These are phyloP conservation scores for Nannoperca australis DNA, from an alignment of 2,797 vertebrate genomes.

Conservation along the genomic window DNA sequence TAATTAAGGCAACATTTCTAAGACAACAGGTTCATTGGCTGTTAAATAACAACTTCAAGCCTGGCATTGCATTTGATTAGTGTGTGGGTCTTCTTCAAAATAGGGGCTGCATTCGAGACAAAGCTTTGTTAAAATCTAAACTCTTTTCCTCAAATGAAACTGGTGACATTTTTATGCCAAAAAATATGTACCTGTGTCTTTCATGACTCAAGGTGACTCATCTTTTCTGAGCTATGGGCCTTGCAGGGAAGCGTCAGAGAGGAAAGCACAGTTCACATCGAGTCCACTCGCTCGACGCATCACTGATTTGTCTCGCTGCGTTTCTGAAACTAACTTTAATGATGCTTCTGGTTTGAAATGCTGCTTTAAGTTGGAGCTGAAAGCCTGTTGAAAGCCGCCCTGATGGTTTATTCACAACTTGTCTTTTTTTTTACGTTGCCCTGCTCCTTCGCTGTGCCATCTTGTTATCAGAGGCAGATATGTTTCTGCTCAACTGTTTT, in stretches of 20 bases:
- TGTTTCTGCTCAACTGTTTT: not conserved
- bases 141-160: not conserved
- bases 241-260: not conserved
- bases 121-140: not conserved
- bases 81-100: not conserved
- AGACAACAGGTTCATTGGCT: not conserved
- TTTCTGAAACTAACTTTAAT: constrained; percentile 10
- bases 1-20: not conserved
- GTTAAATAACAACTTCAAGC: not conserved
- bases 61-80: not conserved
- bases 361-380: constrained; percentile 32
- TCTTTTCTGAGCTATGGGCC: not conserved
- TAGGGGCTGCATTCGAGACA: not conserved
- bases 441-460: not conserved
- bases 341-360: constrained; percentile 27
- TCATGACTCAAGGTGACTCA: constrained; percentile 11
- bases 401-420: constrained; percentile 33
- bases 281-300: not conserved
- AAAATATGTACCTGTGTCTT: not conserved
- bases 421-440: constrained; percentile 8
- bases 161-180: not conserved
- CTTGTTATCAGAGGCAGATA: constrained; percentile 19
- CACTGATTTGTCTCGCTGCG: constrained; percentile 16
- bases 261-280: not conserved
- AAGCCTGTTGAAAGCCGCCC: constrained; percentile 4